These are phyloP conservation scores for Nemurella pictetii DNA, from an alignment of 2,888 invertebrate species.

Conservation along the genomic window DNA sequence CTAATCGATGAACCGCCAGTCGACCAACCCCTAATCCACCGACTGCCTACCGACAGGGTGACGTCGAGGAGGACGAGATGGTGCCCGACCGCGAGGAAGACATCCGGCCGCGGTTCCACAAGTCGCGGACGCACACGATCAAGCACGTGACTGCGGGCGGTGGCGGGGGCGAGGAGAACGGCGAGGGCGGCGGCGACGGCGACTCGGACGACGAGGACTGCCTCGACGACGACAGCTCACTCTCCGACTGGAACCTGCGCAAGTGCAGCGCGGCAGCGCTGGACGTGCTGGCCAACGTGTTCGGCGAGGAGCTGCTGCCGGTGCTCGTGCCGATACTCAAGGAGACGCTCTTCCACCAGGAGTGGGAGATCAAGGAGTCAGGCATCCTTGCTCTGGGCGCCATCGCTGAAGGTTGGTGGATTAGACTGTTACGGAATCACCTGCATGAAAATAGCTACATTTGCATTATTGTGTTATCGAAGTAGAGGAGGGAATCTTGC, in stretches of 20 bases:
- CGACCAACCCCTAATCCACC: too few species aligned
- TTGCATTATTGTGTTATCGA: too few species aligned
- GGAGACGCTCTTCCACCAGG: slow-evolving; percentile 90
- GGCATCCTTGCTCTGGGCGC: slow-evolving; percentile 94
- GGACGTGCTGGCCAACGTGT: slow-evolving; percentile 96
- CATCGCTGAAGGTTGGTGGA: slow-evolving; percentile 66
- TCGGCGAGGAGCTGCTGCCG: slow-evolving; percentile 90
- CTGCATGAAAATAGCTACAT: too few species aligned
- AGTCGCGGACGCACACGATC: slow-evolving; percentile 85
- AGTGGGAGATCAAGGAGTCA: slow-evolving; percentile 96
- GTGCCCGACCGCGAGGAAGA: slow-evolving; percentile 97
- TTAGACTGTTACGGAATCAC: too few species aligned
- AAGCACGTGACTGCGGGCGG: slow-evolving; percentile 58
- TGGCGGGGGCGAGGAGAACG: slow-evolving; percentile 52
- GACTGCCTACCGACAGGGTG: too few species aligned
- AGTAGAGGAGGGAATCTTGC: too few species aligned
- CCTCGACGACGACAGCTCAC: slow-evolving; percentile 82
- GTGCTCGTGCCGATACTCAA: slow-evolving; percentile 94
- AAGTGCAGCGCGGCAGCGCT: slow-evolving; percentile 97
- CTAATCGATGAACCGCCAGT: too few species aligned
- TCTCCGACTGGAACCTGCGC: slow-evolving; percentile 95
- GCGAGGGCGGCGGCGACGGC: slow-evolving; percentile 63
- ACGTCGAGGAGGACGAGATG: slow-evolving; percentile 96
- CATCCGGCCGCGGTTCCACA: slow-evolving; percentile 95
- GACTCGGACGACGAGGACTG: slow-evolving; percentile 78